phyloP scores from a whole-genome alignment of 2,797 vertebrate genomes.

The Mycteria americana region DNA sequence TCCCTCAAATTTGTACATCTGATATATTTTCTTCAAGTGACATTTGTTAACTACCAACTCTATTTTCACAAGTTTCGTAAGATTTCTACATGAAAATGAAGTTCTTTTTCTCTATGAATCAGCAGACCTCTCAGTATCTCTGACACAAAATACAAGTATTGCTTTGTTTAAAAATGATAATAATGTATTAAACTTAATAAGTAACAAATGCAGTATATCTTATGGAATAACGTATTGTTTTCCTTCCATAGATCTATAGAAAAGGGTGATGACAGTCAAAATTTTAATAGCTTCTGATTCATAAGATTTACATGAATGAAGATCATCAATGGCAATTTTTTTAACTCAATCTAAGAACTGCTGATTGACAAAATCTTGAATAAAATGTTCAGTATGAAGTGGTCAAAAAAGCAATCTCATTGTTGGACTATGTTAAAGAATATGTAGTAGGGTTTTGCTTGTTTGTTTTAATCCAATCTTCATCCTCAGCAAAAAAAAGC shows the following conservation, averaged over 20 bases:
- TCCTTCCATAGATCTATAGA: not conserved
- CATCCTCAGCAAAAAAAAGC: not conserved
- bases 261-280: not conserved
- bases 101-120: not conserved
- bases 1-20: not conserved
- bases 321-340: not conserved
- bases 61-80: not conserved
- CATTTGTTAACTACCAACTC: not conserved
- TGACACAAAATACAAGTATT: not conserved
- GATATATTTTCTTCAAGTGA: not conserved
- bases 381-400: not conserved
- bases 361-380: not conserved
- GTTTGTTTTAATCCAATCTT: not conserved
- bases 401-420: not conserved
- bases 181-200: not conserved
- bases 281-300: not conserved
- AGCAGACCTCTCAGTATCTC: not conserved
- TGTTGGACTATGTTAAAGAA: not conserved
- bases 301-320: not conserved
- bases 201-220: not conserved
- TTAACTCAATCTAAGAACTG: not conserved
- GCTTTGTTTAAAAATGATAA: not conserved
- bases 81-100: not conserved
- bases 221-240: not conserved
- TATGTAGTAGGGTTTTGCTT: accelerated